Evolutionary conservation across 2,888 invertebrate genomes (phyloP).

Genomic region (Cinara cedri): DNA sequence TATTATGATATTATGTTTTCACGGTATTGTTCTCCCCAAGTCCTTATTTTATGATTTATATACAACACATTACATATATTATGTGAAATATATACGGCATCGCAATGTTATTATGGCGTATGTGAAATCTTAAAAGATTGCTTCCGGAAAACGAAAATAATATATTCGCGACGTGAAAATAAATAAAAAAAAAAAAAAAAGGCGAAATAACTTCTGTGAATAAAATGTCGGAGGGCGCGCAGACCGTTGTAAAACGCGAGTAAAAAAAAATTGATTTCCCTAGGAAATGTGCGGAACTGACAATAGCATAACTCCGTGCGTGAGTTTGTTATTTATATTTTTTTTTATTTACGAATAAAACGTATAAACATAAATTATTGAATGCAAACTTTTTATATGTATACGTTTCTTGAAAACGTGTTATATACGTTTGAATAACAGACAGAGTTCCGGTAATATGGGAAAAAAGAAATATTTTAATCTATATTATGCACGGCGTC

Average conservation of each 20-base stretch:
- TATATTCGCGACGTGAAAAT: background rate
- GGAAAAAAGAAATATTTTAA: too few relatives aligned
- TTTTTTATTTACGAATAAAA: background rate
- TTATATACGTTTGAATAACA: too few relatives aligned
- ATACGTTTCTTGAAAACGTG: background rate
- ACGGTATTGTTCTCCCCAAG: too few relatives aligned
- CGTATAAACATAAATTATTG: constrained; percentile 16
- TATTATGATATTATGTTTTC: too few relatives aligned
- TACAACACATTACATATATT: too few relatives aligned
- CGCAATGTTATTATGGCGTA: too few relatives aligned
- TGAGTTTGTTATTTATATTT: background rate
- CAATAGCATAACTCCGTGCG: background rate
- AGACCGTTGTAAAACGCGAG: background rate
- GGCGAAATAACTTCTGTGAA: background rate
- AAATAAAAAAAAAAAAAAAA: background rate
- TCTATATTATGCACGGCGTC: too few relatives aligned
- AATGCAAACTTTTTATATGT: background rate
- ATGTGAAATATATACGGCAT: too few relatives aligned
- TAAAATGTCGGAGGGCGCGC: background rate
- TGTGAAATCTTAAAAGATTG: background rate
- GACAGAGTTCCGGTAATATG: background rate
- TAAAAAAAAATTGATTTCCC: background rate
- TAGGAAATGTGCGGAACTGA: background rate
- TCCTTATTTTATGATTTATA: too few relatives aligned
- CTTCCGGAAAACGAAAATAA: background rate